Base-by-base conservation (phyloP, 2,797 vertebrate genomes). In the Steatocranus sp. region DNA sequence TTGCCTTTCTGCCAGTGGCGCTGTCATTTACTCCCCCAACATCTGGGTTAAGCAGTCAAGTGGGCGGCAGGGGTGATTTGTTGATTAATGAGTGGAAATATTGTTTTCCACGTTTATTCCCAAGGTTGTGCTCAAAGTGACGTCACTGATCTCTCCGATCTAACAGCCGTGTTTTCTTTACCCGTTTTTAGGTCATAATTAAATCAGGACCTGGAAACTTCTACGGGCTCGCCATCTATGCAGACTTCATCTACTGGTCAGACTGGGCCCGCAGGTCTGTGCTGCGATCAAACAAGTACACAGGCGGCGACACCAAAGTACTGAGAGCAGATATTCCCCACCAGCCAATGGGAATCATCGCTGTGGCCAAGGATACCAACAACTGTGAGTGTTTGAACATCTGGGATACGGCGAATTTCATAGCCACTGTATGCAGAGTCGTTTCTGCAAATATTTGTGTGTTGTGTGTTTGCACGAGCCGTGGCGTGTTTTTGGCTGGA, bases 281-380 rank as follows among this genome's bases (percentile, higher is more conserved):
- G 87, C 95, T 99, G 53, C 96, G 99, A 9, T 97, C 98, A 80
- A 98, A 98, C 93, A 99, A 99, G 86, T 99, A 97, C 88, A 99
- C 98, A 0, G 98, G 99, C 27, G 97, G 97, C 12, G 98, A 99
- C 78, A 98, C 97, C 68, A 98, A 98, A 88, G 94, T 99, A 8
- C 97, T 99, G 6, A 96, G 98, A 82, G 97, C 98, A 3, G 98
- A 99, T 61, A 98, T 99, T 82, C 97, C 98, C 0, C 99, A 99
- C 92, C 99, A 99, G 77, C 98, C 98, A 5, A 99, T 99, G 98
- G 98, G 99, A 51, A 99, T 99, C 68, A 97, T 99, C 46, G 97
- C 98, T 41, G 97, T 99, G 51, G 97, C 98, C 85, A 98, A 97
- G 74, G 98, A 99, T 89, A 99, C 98, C 76, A 99, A 99, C 93